phyloP scores from a whole-genome alignment of 2,888 invertebrate genomes.

The Tortricodes alternella region DNA sequence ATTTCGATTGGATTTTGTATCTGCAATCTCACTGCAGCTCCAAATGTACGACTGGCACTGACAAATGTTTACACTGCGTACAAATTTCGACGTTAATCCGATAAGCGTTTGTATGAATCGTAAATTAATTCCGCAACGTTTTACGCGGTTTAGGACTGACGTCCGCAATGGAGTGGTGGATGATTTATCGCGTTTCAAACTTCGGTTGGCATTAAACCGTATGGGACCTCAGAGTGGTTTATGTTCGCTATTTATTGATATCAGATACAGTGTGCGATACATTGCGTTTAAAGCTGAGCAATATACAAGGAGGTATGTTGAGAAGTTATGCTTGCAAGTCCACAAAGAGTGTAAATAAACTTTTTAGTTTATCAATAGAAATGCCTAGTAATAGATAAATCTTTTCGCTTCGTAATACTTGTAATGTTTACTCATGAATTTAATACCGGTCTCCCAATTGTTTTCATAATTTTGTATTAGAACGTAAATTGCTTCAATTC shows the following conservation, averaged over 20 bases:
- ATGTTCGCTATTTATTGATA: conserved; percentile 66
- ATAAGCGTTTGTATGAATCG: conserved; percentile 53
- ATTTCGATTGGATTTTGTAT: conserved; percentile 78
- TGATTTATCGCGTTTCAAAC: conserved; percentile 73
- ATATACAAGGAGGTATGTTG: background rate
- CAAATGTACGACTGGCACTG: conserved; percentile 65
- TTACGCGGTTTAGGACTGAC: conserved; percentile 47
- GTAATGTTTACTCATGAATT: too few relatives aligned
- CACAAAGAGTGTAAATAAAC: background rate
- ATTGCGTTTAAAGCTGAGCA: conserved; percentile 39
- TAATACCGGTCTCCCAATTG: too few relatives aligned
- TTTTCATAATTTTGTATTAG: too few relatives aligned
- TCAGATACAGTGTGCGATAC: conserved; percentile 53
- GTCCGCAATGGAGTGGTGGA: conserved; percentile 57
- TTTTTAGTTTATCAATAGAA: too few relatives aligned
- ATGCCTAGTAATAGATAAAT: too few relatives aligned
- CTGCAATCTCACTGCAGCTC: conserved; percentile 71
- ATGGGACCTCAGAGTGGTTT: conserved; percentile 61
- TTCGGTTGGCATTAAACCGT: conserved; percentile 61
- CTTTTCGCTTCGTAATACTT: too few relatives aligned
- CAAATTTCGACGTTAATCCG: conserved; percentile 74
- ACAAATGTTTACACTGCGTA: conserved; percentile 74
- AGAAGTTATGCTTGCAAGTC: background rate
- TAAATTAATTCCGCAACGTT: conserved; percentile 58
- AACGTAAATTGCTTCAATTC: too few relatives aligned